Conservation (phyloP, 2,888 invertebrate species). For the Acleris emargana region DNA sequence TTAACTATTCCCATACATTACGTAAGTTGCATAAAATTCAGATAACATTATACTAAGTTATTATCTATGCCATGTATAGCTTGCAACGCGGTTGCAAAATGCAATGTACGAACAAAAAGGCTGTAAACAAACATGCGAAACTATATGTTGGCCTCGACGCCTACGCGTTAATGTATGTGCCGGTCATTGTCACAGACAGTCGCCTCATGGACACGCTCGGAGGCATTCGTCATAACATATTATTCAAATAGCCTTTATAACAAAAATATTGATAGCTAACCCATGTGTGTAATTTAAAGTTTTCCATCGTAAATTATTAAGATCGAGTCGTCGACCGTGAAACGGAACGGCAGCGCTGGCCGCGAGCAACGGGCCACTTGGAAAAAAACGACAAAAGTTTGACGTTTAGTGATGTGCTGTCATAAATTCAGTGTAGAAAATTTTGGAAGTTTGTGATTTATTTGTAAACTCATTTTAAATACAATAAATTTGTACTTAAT, state of each 20-base stretch:
- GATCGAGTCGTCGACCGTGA: conserved; percentile 59
- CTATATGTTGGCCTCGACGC: conserved; percentile 68
- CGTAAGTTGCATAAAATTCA: conserved; percentile 20
- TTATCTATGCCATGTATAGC: conserved; percentile 42
- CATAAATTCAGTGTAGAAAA: conserved; percentile 56
- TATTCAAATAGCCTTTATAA: conserved; percentile 13
- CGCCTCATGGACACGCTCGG: conserved; percentile 31
- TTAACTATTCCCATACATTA: conserved; percentile 2
- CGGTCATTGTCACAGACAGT: conserved; percentile 59
- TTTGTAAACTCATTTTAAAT: conserved; percentile 43
- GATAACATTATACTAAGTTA: conserved; percentile 23
- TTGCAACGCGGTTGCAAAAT: conserved; percentile 70
- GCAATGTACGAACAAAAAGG: conserved; percentile 63
- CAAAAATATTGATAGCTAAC: conserved; percentile 20
- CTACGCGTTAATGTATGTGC: conserved; percentile 61
- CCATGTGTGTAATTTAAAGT: conserved; percentile 20
- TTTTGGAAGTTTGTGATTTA: conserved; percentile 46
- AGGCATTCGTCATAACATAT: conserved; percentile 32
- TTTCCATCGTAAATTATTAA: conserved; percentile 29
- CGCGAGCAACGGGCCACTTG: conserved; percentile 49
- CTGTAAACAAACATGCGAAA: conserved; percentile 53
- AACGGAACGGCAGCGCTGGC: conserved; percentile 71
- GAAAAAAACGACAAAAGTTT: conserved; percentile 64
- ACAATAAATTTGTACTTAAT: conserved; percentile 43
- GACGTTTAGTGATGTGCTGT: conserved; percentile 68